phyloP scores from a whole-genome alignment of 2,113 vertebrate genomes.

The Eclectus roratus region DNA sequence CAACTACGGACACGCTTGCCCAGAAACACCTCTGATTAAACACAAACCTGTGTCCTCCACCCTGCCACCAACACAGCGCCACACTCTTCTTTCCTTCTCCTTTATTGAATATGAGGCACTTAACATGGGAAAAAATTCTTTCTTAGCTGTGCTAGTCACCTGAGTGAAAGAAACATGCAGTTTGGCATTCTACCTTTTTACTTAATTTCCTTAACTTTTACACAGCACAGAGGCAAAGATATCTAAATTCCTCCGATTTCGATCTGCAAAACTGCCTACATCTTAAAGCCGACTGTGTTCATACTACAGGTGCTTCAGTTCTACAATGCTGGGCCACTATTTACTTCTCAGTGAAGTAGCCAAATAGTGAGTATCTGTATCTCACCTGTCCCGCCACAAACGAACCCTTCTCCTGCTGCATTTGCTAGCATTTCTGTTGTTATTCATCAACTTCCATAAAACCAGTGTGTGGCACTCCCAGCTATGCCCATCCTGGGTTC shows the following conservation, averaged over 20 bases:
- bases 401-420: background rate
- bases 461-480: background rate
- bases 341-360: background rate
- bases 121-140: background rate
- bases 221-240: background rate
- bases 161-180: too few relatives aligned
- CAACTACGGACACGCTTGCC: background rate
- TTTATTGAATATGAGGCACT: background rate
- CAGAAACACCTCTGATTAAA: background rate
- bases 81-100: background rate
- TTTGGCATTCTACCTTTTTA: background rate
- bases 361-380: too few relatives aligned
- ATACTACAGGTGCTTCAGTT: background rate
- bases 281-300: background rate
- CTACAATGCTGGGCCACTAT: background rate
- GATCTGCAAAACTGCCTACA: background rate
- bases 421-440: too few relatives aligned
- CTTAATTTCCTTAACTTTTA: background rate
- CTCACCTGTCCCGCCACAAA: background rate
- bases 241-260: background rate
- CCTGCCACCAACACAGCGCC: too few relatives aligned
- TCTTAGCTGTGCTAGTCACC: background rate
- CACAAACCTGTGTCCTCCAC: accelerated
- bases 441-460: background rate
- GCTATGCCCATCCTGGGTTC: background rate